These are phyloP conservation scores for Solenopsis invicta DNA, from an alignment of 1,140 invertebrate species.

Conservation along the genomic window DNA sequence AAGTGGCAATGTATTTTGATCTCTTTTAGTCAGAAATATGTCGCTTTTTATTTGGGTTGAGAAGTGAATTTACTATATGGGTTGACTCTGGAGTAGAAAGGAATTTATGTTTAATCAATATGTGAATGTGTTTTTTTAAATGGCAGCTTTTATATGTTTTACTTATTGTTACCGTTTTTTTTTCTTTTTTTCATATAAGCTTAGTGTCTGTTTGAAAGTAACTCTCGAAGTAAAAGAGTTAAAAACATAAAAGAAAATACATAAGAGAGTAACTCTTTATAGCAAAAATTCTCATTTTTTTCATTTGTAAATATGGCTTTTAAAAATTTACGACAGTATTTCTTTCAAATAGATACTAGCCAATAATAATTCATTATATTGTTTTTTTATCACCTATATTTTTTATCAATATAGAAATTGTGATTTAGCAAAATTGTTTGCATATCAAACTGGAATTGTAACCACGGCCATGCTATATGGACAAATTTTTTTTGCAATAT, in stretches of 20 bases:
- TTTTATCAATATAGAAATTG: constrained; percentile 59
- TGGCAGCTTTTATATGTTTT: constrained; percentile 86
- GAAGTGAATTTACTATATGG: constrained; percentile 81
- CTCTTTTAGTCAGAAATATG: constrained; percentile 90
- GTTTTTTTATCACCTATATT: constrained; percentile 62
- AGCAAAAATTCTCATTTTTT: not conserved
- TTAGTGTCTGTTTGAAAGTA: constrained; percentile 28
- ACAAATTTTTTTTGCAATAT: constrained; percentile 22
- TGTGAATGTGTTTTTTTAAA: constrained; percentile 75
- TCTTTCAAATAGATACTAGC: constrained; percentile 50
- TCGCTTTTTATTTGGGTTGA: constrained; percentile 84
- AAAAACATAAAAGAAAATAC: not conserved
- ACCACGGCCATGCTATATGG: constrained; percentile 55
- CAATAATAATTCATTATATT: constrained; percentile 65
- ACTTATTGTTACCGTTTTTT: constrained; percentile 83
- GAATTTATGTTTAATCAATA: constrained; percentile 73
- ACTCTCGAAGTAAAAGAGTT: not conserved
- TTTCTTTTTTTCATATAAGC: constrained; percentile 67
- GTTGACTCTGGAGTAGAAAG: constrained; percentile 77
- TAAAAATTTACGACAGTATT: constrained; percentile 9
- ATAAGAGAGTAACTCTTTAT: not conserved
- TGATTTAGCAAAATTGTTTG: constrained; percentile 70
- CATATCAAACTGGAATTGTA: constrained; percentile 60
- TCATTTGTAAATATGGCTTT: not conserved
- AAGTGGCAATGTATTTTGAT: constrained; percentile 92